Evolutionary conservation across 2,888 invertebrate species (phyloP).

Genomic region (Folsomia manolachei): DNA sequence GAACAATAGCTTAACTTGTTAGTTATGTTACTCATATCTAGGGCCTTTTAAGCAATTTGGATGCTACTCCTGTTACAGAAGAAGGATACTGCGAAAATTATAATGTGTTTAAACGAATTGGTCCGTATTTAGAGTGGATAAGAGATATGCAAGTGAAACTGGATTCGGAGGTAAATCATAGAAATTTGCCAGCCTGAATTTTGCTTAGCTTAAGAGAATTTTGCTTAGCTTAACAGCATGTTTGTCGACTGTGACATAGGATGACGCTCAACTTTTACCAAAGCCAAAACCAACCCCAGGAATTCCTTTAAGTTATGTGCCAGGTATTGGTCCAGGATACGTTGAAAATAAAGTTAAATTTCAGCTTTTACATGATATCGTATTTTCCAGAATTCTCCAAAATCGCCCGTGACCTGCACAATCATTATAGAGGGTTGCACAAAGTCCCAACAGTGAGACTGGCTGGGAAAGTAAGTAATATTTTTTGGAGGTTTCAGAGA

Average conservation of each 20-base stretch:
- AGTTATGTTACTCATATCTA: constrained; percentile 2
- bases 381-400: constrained; percentile 29
- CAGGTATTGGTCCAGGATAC: too few relatives aligned
- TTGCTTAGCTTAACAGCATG: not conserved
- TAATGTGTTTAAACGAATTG: constrained; percentile 35
- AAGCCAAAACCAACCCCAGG: constrained; percentile 1
- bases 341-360: too few relatives aligned
- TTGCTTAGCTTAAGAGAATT: not conserved
- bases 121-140: constrained; percentile 34
- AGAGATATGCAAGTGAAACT: constrained; percentile 28
- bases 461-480: constrained; percentile 23
- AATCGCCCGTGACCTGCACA: constrained; percentile 35
- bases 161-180: constrained; percentile 29
- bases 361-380: too few relatives aligned
- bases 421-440: constrained; percentile 35
- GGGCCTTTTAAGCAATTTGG: constrained; percentile 33
- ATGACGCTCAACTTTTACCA: not conserved
- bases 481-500: not conserved
- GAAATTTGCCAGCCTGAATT: too few relatives aligned
- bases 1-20: constrained; percentile 5
- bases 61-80: constrained; percentile 25
- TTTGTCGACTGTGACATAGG: too few relatives aligned
- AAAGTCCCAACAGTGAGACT: constrained; percentile 27
- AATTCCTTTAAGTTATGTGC: constrained; percentile 7
- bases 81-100: constrained; percentile 36